phyloP scores from a whole-genome alignment of 2,797 vertebrate genomes.

The Acomys russatus region DNA sequence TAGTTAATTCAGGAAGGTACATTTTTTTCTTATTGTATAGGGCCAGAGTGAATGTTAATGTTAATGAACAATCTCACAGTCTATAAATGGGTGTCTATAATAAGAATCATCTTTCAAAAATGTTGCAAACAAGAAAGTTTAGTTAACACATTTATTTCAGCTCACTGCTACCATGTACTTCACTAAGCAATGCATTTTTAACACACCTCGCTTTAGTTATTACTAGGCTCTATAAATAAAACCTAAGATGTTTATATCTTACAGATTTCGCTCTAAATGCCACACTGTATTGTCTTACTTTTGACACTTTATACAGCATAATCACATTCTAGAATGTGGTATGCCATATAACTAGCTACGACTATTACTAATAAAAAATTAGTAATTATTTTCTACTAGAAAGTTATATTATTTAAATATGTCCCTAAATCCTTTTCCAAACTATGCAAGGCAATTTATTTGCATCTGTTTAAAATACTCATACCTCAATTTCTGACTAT shows the following conservation, averaged over 20 bases:
- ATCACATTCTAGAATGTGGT: neutral
- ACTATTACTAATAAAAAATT: slow-evolving; percentile 43
- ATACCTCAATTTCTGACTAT: slow-evolving; percentile 65
- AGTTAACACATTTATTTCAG: slow-evolving; percentile 28
- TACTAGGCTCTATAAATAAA: slow-evolving; percentile 47
- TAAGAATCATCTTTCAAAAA: slow-evolving; percentile 54
- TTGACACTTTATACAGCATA: slow-evolving; percentile 53
- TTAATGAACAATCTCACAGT: slow-evolving; percentile 47
- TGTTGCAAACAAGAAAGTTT: slow-evolving; percentile 1
- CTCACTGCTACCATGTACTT: slow-evolving; percentile 48
- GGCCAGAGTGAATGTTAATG: slow-evolving; percentile 40
- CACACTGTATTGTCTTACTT: neutral
- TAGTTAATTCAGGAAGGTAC: neutral
- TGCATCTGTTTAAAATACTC: slow-evolving; percentile 54
- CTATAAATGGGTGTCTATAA: slow-evolving; percentile 15
- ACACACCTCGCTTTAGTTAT: slow-evolving; percentile 46
- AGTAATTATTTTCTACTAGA: slow-evolving; percentile 49
- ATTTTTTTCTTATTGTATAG: neutral
- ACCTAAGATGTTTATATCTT: slow-evolving; percentile 51
- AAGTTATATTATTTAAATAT: slow-evolving; percentile 49
- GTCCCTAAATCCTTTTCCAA: slow-evolving; percentile 42
- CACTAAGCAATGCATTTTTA: slow-evolving; percentile 54
- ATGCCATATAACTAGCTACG: slow-evolving; percentile 62
- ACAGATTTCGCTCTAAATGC: slow-evolving; percentile 61
- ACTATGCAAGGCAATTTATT: neutral